phyloP scores from a whole-genome alignment of 2,888 invertebrate genomes.

The Stenchaetothrips biformis region DNA sequence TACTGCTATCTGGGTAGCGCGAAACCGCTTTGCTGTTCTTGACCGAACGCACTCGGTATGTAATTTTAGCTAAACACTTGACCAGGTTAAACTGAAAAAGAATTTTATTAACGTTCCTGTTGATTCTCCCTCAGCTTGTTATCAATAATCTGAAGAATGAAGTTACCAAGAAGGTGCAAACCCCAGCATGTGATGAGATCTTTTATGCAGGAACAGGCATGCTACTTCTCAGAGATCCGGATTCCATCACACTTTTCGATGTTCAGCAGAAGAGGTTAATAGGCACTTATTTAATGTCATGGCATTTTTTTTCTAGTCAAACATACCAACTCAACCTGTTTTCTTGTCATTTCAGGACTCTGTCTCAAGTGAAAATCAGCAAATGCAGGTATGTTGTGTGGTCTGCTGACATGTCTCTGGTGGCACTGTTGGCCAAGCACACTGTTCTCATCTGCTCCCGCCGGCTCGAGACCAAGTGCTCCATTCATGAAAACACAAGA shows the following conservation, averaged over 20 bases:
- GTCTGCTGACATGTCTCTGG: slow-evolving; percentile 92
- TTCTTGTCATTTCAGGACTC: slow-evolving; percentile 35
- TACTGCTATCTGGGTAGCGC: slow-evolving; percentile 92
- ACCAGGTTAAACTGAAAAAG: background rate
- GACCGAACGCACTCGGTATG: slow-evolving; percentile 77
- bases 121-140: slow-evolving; percentile 57
- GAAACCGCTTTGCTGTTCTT: slow-evolving; percentile 94
- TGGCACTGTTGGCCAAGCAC: slow-evolving; percentile 91
- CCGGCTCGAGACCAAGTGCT: slow-evolving; percentile 84
- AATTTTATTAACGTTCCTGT: slow-evolving; percentile 32
- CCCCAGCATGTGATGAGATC: slow-evolving; percentile 90
- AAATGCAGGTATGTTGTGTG: slow-evolving; percentile 91
- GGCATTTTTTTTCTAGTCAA: background rate
- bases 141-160: slow-evolving; percentile 98
- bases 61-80: background rate
- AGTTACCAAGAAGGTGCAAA: slow-evolving; percentile 88
- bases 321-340: background rate
- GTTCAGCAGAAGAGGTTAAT: slow-evolving; percentile 80
- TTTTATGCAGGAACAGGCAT: slow-evolving; percentile 99
- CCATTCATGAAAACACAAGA: slow-evolving; percentile 89
- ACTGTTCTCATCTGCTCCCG: slow-evolving; percentile 88
- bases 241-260: slow-evolving; percentile 89
- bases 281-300: background rate
- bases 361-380: slow-evolving; percentile 67
- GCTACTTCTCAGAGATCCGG: slow-evolving; percentile 83